Evolutionary conservation across 2,888 invertebrate genomes (phyloP), one percentile per base, ranked within the genome.

Genomic region (Doris montereyensis): DNA sequence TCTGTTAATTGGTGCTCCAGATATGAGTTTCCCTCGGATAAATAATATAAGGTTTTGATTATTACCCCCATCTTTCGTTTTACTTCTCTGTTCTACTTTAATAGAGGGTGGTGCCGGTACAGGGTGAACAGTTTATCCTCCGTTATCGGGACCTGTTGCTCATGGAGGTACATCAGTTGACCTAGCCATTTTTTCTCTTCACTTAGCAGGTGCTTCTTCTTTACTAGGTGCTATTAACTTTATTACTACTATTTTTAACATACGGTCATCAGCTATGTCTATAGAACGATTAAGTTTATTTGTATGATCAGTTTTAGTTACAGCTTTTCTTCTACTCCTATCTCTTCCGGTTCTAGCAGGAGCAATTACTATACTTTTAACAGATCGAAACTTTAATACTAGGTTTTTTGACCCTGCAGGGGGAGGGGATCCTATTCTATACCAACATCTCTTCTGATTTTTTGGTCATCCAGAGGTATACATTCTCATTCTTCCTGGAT

Each of bases 401-500:
- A 94, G 95, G 0, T 96, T 96, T 91, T 96, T 96, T 93, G 95
- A 96, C 52, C 95, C 95, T 0, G 93, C 94, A 0, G 95, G 95
- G 81, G 96, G 95, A 34, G 96, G 95, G 76, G 95, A 96, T 78
- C 95, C 95, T 1, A 94, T 96, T 92, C 86, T 96, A 85, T 96
- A 95, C 77, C 95, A 96, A 94, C 95, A 96, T 91, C 92, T 96
- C 93, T 95, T 96, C 92, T 96, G 95, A 94, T 96, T 96, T 93
- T 96, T 96, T 94, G 96, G 95, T 0, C 96, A 96, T 78, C 96
- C 95, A 10, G 95, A 96, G 94, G 95, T 96, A 82, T 96, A 96
- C 92, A 95, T 96, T 95, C 92, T 96, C 93, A 95, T 96, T 94
- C 89, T 96, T 86, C 95, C 95, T 0, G 95, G 94, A 91, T 96